Evolutionary conservation across 2,797 vertebrate genomes (phyloP), one percentile per base, ranked within the genome.

Genomic region (Cryptoprocta ferox): DNA sequence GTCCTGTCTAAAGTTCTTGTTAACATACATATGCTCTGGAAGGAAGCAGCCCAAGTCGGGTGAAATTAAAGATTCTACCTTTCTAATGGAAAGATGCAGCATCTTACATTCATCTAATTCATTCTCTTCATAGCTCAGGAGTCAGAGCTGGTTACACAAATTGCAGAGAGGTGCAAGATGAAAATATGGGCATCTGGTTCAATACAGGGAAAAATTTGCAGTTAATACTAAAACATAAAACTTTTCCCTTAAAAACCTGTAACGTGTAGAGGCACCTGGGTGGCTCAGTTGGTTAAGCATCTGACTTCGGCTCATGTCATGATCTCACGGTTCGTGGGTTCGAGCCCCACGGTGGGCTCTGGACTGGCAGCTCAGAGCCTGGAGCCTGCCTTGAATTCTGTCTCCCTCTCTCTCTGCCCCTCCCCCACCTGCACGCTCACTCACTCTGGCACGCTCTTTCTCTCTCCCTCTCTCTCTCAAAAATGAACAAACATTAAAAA

Each of bases 1-100:
- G 0, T 14, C 1, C 35, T 45, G 21, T 71, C 26, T n/a, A 32
- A 80, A 53, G 15, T 0, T 5, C 16, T 56, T 32, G 1, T 75
- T 75, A 11, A 63, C 35, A 71, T 26, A 3, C 11, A 15, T 28
- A 14, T 84, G 4, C 11, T 92, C 26, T 92, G 30, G 42, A 48
- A 68, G 15, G 21, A 18, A 70, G n/a, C 4, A 26, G 12, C 3
- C 6, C 15, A 95, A 82, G 30, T 16, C 2, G 39, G 45, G 26
- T 24, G 24, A 48, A 50, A 75, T 35, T 18, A n/a, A 70, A 6
- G 1, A 2, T 61, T 70, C 30, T 0, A 0, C 6, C 2, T 39
- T 82, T 66, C 48, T 81, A 3, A 24, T 88, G 18, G 4, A 11
- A 84, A 94, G 18, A 48, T 68, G 8, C 1, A 28, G 16, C 6